Conservation (phyloP, 2,113 vertebrate genomes). For the Dasyurus viverrinus region DNA sequence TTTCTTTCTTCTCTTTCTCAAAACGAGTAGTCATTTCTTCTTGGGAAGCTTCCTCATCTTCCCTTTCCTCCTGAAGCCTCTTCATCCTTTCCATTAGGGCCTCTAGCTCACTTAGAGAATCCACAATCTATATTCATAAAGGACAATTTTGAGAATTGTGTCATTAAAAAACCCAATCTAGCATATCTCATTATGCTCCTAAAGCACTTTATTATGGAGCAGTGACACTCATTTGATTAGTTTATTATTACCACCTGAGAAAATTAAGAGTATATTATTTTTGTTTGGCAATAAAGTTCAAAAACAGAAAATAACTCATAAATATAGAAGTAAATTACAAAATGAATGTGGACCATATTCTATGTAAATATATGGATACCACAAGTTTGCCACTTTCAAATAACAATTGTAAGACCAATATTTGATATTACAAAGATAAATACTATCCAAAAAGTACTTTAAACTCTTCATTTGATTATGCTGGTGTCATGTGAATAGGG, state of each 20-base stretch:
- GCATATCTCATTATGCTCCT: background rate
- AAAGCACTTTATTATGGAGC: background rate
- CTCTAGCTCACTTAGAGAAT: conserved; percentile 89
- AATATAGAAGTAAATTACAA: background rate
- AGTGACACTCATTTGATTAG: background rate
- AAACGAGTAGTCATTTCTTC: conserved; percentile 91
- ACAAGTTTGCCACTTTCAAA: conserved; percentile 20
- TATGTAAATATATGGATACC: background rate
- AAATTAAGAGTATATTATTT: conserved; percentile 17
- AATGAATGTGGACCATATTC: conserved; percentile 1
- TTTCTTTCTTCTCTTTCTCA: conserved; percentile 90
- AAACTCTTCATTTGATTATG: background rate
- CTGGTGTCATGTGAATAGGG: background rate
- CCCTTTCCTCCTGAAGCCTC: conserved; percentile 88
- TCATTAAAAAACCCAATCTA: background rate
- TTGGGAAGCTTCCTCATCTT: conserved; percentile 86
- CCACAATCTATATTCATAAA: conserved; percentile 80
- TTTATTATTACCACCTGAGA: conserved; percentile 22
- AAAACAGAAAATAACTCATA: background rate
- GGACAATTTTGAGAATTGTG: background rate
- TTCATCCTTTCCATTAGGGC: conserved; percentile 91
- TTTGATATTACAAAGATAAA: background rate
- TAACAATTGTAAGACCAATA: background rate
- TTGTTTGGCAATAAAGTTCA: conserved; percentile 28
- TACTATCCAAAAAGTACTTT: background rate